These are phyloP conservation scores for Coluber constrictor DNA, from an alignment of 2,797 vertebrate species.

Conservation along the genomic window DNA sequence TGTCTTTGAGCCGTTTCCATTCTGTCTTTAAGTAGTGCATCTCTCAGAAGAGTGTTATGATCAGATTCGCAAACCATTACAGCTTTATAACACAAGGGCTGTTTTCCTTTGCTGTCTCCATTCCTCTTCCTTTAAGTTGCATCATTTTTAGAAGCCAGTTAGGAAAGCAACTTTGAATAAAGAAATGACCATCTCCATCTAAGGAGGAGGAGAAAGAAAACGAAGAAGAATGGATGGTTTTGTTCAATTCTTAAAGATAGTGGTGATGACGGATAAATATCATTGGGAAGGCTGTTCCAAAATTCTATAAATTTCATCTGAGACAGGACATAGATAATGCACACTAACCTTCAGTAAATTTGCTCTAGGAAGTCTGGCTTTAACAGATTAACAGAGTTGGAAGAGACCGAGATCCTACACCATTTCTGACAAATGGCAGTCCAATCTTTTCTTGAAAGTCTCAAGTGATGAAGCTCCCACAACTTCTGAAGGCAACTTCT, in stretches of 20 bases:
- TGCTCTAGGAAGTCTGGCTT: background rate
- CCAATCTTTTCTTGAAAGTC: too few species aligned
- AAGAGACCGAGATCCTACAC: too few species aligned
- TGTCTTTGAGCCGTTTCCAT: background rate
- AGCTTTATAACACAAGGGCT: background rate
- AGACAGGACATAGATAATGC: background rate
- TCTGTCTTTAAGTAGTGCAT: background rate
- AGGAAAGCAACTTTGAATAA: background rate
- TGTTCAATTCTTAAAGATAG: background rate
- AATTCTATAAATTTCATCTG: background rate
- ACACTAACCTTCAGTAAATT: background rate
- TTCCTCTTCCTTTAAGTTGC: background rate
- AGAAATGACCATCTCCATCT: background rate
- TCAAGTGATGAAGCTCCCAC: too few species aligned
- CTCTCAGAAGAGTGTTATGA: background rate
- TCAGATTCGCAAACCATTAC: background rate
- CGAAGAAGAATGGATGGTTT: background rate
- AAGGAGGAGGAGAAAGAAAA: background rate
- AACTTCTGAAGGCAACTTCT: too few species aligned
- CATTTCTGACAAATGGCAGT: too few species aligned
- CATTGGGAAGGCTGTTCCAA: background rate
- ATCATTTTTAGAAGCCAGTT: background rate
- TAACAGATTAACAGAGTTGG: too few species aligned
- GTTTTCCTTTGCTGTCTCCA: background rate
- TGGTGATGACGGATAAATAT: background rate